phyloP scores from a whole-genome alignment of 2,113 vertebrate genomes.

The Chitala chitala region DNA sequence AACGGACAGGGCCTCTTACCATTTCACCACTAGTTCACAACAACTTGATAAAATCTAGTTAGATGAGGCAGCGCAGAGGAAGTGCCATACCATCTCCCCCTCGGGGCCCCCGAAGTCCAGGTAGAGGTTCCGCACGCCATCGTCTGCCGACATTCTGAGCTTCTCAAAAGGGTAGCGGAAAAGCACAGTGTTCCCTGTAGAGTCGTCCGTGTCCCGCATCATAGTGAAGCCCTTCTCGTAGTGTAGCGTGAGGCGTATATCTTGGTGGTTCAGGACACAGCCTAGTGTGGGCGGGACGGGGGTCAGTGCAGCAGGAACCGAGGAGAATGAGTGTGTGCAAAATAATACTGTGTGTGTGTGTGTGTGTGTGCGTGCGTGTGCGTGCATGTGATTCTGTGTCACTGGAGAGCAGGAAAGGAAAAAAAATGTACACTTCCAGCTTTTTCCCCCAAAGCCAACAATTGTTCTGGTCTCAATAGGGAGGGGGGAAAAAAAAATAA shows the following conservation, averaged over 20 bases:
- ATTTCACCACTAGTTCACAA: neutral
- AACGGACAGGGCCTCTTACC: too few relatives aligned
- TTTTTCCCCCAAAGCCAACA: constrained; percentile 35
- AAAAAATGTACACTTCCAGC: constrained; percentile 28
- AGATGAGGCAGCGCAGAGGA: neutral
- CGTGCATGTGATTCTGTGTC: neutral
- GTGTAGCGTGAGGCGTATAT: constrained; percentile 81
- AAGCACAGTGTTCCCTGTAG: constrained; percentile 58
- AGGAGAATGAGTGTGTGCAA: neutral
- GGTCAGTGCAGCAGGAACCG: neutral
- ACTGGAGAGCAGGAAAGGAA: constrained; percentile 24
- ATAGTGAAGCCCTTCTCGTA: constrained; percentile 92
- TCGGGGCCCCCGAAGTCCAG: constrained; percentile 93
- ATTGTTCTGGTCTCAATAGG: constrained; percentile 44
- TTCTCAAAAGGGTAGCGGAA: constrained; percentile 88
- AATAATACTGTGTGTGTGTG: neutral
- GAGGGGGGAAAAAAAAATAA: constrained; percentile 32
- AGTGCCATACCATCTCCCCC: constrained; percentile 79
- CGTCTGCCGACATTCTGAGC: constrained; percentile 88
- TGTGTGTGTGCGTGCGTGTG: constrained; percentile 10
- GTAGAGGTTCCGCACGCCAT: constrained; percentile 84
- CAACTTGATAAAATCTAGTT: neutral
- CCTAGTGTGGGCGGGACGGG: constrained; percentile 55
- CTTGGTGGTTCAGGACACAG: constrained; percentile 77
- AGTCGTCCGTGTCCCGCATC: constrained; percentile 61